phyloP scores from a whole-genome alignment of 1,140 invertebrate species.

The Drosophila repleta region DNA sequence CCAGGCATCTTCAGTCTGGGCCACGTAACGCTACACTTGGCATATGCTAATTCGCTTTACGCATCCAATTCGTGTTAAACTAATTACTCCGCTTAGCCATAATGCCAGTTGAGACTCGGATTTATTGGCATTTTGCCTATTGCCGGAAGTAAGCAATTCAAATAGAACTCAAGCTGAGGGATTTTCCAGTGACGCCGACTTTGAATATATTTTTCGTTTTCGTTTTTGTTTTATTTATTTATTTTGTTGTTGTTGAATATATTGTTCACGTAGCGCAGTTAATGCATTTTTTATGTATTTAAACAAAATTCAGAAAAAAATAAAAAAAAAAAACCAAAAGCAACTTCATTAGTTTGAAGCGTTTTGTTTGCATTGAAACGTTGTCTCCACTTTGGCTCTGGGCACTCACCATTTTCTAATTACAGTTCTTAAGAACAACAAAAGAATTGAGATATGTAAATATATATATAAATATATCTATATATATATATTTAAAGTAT shows the following conservation, averaged over 20 bases:
- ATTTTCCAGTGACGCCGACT: slow-evolving; percentile 35
- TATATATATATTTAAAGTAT: slow-evolving; percentile 10
- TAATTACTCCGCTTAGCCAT: neutral
- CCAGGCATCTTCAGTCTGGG: too few relatives aligned
- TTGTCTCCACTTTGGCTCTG: slow-evolving; percentile 15
- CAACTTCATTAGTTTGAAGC: slow-evolving; percentile 3
- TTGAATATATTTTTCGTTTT: slow-evolving; percentile 12
- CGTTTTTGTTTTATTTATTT: slow-evolving; percentile 1
- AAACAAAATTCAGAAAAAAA: slow-evolving; percentile 11
- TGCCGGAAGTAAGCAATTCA: slow-evolving; percentile 46
- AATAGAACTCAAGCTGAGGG: slow-evolving; percentile 37
- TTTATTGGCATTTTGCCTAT: slow-evolving; percentile 26
- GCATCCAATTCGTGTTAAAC: too few relatives aligned
- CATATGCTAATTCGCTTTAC: too few relatives aligned
- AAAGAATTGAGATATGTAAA: slow-evolving; percentile 1
- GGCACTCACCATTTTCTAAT: slow-evolving; percentile 65
- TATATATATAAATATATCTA: slow-evolving; percentile 9
- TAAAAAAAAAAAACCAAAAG: slow-evolving; percentile 3
- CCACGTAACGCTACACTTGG: too few relatives aligned
- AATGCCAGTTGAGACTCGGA: neutral
- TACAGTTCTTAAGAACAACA: slow-evolving; percentile 31
- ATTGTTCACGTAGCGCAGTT: slow-evolving; percentile 35
- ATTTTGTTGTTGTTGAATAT: slow-evolving; percentile 26
- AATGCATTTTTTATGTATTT: slow-evolving; percentile 31
- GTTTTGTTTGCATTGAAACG: slow-evolving; percentile 38